These are phyloP conservation scores for Drosophila parabipectinata DNA, from an alignment of 1,140 invertebrate species.

Conservation along the genomic window DNA sequence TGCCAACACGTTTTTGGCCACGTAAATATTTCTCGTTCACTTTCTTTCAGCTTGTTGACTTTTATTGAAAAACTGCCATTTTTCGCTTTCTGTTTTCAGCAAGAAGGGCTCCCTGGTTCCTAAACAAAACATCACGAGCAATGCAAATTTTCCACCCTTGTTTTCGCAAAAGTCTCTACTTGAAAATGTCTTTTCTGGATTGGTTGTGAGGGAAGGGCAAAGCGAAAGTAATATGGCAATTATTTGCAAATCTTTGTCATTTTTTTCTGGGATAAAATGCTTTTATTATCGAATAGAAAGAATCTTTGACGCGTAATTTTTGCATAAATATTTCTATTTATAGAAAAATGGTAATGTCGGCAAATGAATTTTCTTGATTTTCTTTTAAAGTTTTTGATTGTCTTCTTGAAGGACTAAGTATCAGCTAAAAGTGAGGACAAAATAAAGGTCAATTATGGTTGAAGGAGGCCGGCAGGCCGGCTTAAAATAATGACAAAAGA, in stretches of 20 bases:
- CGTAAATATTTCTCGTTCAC: slow-evolving; percentile 51
- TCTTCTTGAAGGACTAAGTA: background rate
- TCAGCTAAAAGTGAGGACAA: background rate
- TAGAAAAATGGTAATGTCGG: slow-evolving; percentile 10
- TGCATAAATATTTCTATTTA: slow-evolving; percentile 39
- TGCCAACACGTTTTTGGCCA: slow-evolving; percentile 40
- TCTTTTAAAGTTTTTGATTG: background rate
- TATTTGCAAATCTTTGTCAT: slow-evolving; percentile 62
- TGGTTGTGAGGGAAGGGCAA: background rate
- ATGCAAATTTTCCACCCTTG: slow-evolving; percentile 45
- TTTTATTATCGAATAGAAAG: slow-evolving; percentile 15
- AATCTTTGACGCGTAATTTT: background rate
- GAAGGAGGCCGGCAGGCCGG: background rate
- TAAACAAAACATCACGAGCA: slow-evolving; percentile 1
- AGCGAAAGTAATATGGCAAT: slow-evolving; percentile 37
- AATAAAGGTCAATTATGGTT: background rate
- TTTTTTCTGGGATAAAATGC: slow-evolving; percentile 17
- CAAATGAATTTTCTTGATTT: background rate
- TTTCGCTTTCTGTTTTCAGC: slow-evolving; percentile 21
- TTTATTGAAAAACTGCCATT: slow-evolving; percentile 67
- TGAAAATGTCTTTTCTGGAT: slow-evolving; percentile 17
- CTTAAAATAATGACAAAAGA: slow-evolving; percentile 6
- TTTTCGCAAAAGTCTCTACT: background rate
- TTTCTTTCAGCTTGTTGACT: slow-evolving; percentile 57
- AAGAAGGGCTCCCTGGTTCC: slow-evolving; percentile 12